phyloP scores from a whole-genome alignment of 2,797 vertebrate genomes.

The Euphonia xanthogaster region DNA sequence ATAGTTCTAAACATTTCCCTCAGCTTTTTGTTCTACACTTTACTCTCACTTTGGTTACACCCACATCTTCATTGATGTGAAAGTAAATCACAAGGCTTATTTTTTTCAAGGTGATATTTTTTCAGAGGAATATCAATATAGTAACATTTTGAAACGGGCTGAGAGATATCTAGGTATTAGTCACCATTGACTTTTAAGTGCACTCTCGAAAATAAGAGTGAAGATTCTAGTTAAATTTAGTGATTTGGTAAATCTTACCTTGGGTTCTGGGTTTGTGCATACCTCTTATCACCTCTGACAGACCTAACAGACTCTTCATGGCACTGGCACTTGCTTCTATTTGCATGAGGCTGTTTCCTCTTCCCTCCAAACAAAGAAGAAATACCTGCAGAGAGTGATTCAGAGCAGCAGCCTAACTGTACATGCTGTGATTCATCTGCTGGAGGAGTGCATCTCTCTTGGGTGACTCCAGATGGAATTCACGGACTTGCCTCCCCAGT shows the following conservation, averaged over 20 bases:
- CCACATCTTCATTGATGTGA: not conserved
- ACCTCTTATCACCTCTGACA: not conserved
- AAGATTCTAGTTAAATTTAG: not conserved
- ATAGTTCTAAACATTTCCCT: not conserved
- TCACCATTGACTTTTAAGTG: accelerated
- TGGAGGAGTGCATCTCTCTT: not conserved
- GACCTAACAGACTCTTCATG: not conserved
- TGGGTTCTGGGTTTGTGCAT: not conserved
- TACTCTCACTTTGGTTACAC: not conserved
- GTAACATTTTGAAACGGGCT: not conserved
- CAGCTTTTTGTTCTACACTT: not conserved
- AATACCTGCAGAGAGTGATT: not conserved
- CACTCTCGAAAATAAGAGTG: not conserved
- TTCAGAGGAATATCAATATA: not conserved
- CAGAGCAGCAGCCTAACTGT: not conserved
- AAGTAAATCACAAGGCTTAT: not conserved
- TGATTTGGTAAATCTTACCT: not conserved
- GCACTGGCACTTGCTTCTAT: not conserved
- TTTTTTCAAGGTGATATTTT: not conserved
- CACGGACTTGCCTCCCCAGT: not conserved
- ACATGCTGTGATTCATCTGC: conserved; percentile 1
- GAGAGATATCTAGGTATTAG: not conserved
- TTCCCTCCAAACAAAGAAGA: not conserved
- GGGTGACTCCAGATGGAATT: not conserved
- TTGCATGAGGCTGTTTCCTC: not conserved